Percentiles rank a stretch among this genome's conserved stretches.
These are phyloP conservation scores for Spongilla lacustris DNA, from an alignment of 37 sponge, comb jelly and placozoan species.

Conservation along the genomic window DNA sequence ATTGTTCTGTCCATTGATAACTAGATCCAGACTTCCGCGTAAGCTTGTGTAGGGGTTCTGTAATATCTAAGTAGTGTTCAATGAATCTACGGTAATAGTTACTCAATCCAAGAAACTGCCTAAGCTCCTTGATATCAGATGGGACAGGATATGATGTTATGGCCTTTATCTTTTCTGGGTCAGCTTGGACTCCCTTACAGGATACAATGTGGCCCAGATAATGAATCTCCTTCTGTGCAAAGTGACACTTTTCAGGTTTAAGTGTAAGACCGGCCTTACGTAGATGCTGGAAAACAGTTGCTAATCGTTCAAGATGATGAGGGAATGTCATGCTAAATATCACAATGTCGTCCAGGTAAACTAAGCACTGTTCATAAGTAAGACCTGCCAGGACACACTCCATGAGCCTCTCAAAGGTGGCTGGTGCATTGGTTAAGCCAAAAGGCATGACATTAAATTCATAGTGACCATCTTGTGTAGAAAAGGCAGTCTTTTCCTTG, in stretches of 20 bases:
- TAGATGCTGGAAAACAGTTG: not conserved
- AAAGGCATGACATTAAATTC: slow-evolving; percentile 45
- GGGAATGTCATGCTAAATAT: not conserved
- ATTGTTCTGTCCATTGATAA: too few relatives aligned
- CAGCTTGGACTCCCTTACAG: slow-evolving; percentile 7
- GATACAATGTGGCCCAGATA: slow-evolving; percentile 55
- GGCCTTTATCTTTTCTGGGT: slow-evolving; percentile 25
- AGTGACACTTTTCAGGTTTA: slow-evolving; percentile 33
- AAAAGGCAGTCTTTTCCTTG: slow-evolving; percentile 61
- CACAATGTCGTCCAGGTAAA: slow-evolving; percentile 29
- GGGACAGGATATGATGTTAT: slow-evolving; percentile 44
- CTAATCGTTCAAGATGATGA: slow-evolving; percentile 2
- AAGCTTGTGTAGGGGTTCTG: too few relatives aligned
- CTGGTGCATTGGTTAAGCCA: slow-evolving; percentile 27
- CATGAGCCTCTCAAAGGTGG: slow-evolving; percentile 34
- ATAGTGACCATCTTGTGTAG: slow-evolving; percentile 44
- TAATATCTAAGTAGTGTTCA: too few relatives aligned
- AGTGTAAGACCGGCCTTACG: slow-evolving; percentile 9
- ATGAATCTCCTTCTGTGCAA: slow-evolving; percentile 13
- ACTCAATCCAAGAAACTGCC: too few relatives aligned
- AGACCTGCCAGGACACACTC: slow-evolving; percentile 20
- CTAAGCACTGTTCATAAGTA: not conserved
- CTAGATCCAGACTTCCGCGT: too few relatives aligned
- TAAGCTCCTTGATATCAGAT: too few relatives aligned
- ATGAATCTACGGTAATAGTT: too few relatives aligned